Conservation (phyloP, 2,888 invertebrate genomes). For the Philereme vetulata region DNA sequence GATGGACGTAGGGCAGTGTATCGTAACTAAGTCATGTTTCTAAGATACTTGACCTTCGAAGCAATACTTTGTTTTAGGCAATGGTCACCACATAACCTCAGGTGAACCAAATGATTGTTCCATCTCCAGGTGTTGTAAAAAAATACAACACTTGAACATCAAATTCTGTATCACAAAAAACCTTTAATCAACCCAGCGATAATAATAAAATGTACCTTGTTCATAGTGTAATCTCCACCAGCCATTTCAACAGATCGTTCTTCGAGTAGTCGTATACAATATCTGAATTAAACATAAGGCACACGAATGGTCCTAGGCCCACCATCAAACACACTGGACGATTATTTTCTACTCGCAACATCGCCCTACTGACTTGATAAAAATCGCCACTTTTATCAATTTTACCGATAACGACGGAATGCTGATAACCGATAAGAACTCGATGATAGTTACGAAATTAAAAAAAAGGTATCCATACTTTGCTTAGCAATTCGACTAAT, state of each 20-base stretch:
- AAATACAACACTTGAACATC: background rate
- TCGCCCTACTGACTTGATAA: conserved; percentile 15
- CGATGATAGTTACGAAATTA: conserved; percentile 15
- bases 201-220: conserved; percentile 40
- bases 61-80: no score
- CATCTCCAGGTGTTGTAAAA: background rate
- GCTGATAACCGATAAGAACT: conserved; percentile 31
- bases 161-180: background rate
- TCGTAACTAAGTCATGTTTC: no score
- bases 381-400: conserved; percentile 31
- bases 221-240: conserved; percentile 64
- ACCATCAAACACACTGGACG: conserved; percentile 18
- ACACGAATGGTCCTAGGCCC: conserved; percentile 21
- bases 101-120: no score
- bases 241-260: conserved; percentile 55
- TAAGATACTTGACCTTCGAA: no score
- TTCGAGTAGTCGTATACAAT: conserved; percentile 44
- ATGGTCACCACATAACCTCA: no score
- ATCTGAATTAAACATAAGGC: conserved; percentile 44
- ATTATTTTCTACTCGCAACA: conserved; percentile 4
- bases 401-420: conserved; percentile 27
- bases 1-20: no score
- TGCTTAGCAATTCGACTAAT: background rate
- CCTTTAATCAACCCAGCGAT: background rate
- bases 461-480: conserved; percentile 22